These are phyloP conservation scores for Boulengeromyrus knoepffleri DNA, from an alignment of 2,113 vertebrate species.

Conservation along the genomic window DNA sequence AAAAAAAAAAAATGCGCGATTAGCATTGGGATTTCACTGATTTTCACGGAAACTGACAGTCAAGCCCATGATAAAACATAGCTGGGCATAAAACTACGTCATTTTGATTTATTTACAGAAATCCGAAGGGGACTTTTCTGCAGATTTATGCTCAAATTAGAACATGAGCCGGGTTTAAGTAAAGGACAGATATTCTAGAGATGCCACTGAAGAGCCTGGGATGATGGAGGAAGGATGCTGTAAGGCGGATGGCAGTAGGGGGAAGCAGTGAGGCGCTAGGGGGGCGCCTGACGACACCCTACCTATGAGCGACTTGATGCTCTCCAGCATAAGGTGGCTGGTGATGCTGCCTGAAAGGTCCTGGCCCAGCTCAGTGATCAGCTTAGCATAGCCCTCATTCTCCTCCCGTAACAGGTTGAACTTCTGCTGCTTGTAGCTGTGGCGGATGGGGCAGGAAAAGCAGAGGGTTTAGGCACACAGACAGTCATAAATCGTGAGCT, in stretches of 20 bases:
- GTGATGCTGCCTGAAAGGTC: conserved; percentile 89
- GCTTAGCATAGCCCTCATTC: conserved; percentile 95
- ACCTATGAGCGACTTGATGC: conserved; percentile 99
- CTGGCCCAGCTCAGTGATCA: conserved; percentile 94
- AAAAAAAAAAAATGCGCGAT: not conserved
- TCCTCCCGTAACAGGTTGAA: conserved; percentile 97
- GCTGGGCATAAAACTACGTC: not conserved
- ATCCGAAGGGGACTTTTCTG: not conserved
- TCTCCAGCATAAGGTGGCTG: conserved; percentile 91
- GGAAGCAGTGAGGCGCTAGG: not conserved
- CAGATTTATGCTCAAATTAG: conserved; percentile 7
- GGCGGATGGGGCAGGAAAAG: not conserved
- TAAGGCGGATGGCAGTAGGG: not conserved
- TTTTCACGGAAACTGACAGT: not conserved
- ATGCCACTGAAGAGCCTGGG: not conserved
- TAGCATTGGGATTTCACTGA: not conserved
- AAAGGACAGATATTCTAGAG: not conserved
- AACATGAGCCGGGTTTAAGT: not conserved
- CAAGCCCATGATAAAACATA: not conserved
- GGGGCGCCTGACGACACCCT: conserved; percentile 29
- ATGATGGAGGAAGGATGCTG: not conserved
- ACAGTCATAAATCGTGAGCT: not conserved
- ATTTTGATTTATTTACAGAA: conserved; percentile 9
- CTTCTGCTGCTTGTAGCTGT: conserved; percentile 97
- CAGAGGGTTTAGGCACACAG: not conserved